phyloP scores from a whole-genome alignment of 2,888 invertebrate genomes.

The Patella caerulea region DNA sequence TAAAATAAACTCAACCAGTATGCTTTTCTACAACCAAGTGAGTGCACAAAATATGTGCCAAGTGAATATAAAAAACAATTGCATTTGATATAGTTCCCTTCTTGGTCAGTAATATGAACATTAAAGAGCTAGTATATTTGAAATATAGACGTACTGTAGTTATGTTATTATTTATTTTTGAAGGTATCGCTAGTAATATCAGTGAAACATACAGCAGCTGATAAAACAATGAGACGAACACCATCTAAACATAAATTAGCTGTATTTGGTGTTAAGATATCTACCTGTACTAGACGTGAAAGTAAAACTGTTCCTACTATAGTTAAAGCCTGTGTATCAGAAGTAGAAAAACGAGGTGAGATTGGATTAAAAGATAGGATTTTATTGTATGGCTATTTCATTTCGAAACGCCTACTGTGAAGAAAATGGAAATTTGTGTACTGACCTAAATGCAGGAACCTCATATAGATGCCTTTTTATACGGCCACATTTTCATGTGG shows the following conservation, averaged over 20 bases:
- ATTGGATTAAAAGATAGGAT: too few relatives aligned
- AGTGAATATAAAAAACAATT: too few relatives aligned
- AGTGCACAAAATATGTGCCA: too few relatives aligned
- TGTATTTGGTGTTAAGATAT: constrained; percentile 91
- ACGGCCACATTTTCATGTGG: too few relatives aligned
- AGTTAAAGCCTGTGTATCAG: constrained; percentile 90
- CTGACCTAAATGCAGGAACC: background rate
- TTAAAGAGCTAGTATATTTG: background rate
- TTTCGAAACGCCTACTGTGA: too few relatives aligned
- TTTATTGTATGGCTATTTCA: too few relatives aligned
- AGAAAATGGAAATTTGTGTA: too few relatives aligned
- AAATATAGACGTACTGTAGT: background rate
- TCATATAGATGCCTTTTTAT: background rate
- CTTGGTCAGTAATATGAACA: background rate
- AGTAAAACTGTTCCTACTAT: constrained; percentile 81
- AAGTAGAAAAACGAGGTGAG: constrained; percentile 79
- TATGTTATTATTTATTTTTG: constrained; percentile 22
- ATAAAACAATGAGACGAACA: constrained; percentile 86
- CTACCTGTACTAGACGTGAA: constrained; percentile 73
- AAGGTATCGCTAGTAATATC: constrained; percentile 79
- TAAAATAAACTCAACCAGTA: too few relatives aligned
- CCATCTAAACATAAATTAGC: constrained; percentile 90
- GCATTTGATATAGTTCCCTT: constrained; percentile 19
- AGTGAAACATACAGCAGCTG: constrained; percentile 85
- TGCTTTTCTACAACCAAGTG: too few relatives aligned